Evolutionary conservation across 2,888 invertebrate species (phyloP), one percentile per base, ranked within the genome.

Genomic region (Papilio elwesi): DNA sequence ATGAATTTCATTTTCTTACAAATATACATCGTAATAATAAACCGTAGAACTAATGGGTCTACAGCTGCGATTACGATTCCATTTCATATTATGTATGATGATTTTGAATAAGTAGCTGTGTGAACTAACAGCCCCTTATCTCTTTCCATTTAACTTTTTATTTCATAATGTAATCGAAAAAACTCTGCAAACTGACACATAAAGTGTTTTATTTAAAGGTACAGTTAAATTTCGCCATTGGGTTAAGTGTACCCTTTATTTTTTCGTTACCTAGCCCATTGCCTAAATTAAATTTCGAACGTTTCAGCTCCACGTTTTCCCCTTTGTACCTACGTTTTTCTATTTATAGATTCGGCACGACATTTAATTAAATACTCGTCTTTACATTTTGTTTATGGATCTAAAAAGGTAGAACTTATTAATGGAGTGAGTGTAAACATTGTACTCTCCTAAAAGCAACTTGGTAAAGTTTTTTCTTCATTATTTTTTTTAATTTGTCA

Each of bases 251-350:
- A 43, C 59, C 43, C 13, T 57, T 57, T 59, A 59, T 15, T 62
- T 62, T 11, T 7, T 51, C 52, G 65, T 74, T 78, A 43, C 16
- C 73, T 65, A 55, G 63, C 68, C 70, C 59, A 75, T 66, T 66
- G 71, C 70, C 70, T 74, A 68, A 74, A 73, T 75, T 69, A 59
- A 73, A 74, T 71, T 69, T 68, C 65, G 73, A 12, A 74, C 71
- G 57, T 55, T 55, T 26, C 15, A 43, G 53, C 16, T 47, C 36
- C 15, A 38, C 69, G 55, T 63, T 74, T 72, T 51, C 9, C 11
- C 59, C 59, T 15, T 71, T 71, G 73, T 75, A 71, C 63, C 74
- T 62, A 70, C 62, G 71, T 77, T 71, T 51, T 16, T 78, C 76
- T 65, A 65, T 65, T 65, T 65, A 51, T 49, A 65, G 49, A 51